Evolutionary conservation across 2,797 vertebrate genomes (phyloP), one percentile per base, ranked within the genome.

Genomic region (Darevskia mixta): DNA sequence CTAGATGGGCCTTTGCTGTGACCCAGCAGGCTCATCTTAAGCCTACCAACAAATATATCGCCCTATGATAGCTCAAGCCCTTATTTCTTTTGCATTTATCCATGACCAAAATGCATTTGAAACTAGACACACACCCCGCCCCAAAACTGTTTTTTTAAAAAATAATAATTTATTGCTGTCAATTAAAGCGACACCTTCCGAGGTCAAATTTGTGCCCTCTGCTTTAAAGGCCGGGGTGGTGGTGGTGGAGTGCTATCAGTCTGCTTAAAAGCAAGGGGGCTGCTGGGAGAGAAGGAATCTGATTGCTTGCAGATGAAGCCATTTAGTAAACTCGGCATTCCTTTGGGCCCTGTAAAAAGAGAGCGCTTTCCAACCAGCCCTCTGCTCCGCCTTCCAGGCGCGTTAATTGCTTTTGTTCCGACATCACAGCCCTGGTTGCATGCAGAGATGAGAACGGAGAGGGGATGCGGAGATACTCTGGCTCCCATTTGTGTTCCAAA

Each of bases 281-380:
- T 38, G 55, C 35, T 23, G 61, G 84, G 10, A 3, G 13, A 77
- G 25, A 13, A 79, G 95, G 94, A 92, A 90, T 45, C 92, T 93
- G 96, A 97, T 97, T 27, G 91, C 92, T 97, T 96, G 97, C 97
- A 97, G 96, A 96, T 97, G 97, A 97, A 94, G 90, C 87, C 91
- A 92, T 95, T 92, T 79, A 95, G 94, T 93, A 93, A 95, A 95
- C 93, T 95, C 91, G 94, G 95, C 96, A 93, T 96, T 96, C 96
- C 94, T 96, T 95, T 93, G 81, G 87, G 95, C 93, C 89, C 95
- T 1, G 95, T 96, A 93, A 94, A 96, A 94, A 95, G 95, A 95
- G 95, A 94, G 95, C 92, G 27, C 9, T 67, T 95, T 96, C 95
- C 87, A 86, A 82, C 92, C 79, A 86, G 61, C 90, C 43, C 1